Conservation (phyloP, 2,113 vertebrate genomes). For the Shinisaurus crocodilurus region DNA sequence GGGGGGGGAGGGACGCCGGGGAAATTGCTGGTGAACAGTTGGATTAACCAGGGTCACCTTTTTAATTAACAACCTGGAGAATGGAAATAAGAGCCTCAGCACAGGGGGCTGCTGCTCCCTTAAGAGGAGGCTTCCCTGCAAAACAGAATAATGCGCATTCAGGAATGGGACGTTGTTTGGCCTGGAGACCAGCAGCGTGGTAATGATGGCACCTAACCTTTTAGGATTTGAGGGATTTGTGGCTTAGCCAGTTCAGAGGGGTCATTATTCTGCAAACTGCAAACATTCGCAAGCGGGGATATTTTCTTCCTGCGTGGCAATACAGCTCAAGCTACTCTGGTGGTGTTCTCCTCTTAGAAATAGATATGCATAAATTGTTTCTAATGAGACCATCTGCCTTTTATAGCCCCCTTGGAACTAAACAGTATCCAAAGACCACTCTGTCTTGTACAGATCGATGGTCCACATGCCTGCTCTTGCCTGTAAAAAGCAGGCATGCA, state of each 20-base stretch:
- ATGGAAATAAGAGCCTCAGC: slow-evolving; percentile 78
- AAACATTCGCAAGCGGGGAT: slow-evolving; percentile 84
- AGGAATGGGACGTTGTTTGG: slow-evolving; percentile 75
- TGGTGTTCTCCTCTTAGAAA: slow-evolving; percentile 83
- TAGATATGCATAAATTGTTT: slow-evolving; percentile 89
- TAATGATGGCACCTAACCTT: slow-evolving; percentile 84
- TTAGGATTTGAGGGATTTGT: slow-evolving; percentile 83
- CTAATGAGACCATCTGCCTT: slow-evolving; percentile 88
- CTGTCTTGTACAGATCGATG: slow-evolving; percentile 81
- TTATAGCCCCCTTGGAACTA: slow-evolving; percentile 85
- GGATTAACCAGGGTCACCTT: slow-evolving; percentile 78
- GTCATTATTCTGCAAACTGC: slow-evolving; percentile 85
- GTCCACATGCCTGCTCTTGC: slow-evolving; percentile 73
- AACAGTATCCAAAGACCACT: slow-evolving; percentile 83
- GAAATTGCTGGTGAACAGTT: slow-evolving; percentile 77
- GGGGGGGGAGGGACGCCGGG: too few species aligned
- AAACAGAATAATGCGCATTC: slow-evolving; percentile 73
- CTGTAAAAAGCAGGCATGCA: slow-evolving; percentile 16
- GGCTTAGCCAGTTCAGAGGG: slow-evolving; percentile 84
- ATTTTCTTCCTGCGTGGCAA: slow-evolving; percentile 79
- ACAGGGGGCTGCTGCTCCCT: slow-evolving; percentile 52
- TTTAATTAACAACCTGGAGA: slow-evolving; percentile 85
- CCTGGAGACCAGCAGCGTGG: slow-evolving; percentile 76
- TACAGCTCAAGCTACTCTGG: slow-evolving; percentile 81
- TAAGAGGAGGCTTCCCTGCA: slow-evolving; percentile 67